A percentile compares a stretch with the other conserved stretches of the same genome.
Evolutionary conservation across 2,797 vertebrate genomes (phyloP).

Genomic region (Avahi laniger): DNA sequence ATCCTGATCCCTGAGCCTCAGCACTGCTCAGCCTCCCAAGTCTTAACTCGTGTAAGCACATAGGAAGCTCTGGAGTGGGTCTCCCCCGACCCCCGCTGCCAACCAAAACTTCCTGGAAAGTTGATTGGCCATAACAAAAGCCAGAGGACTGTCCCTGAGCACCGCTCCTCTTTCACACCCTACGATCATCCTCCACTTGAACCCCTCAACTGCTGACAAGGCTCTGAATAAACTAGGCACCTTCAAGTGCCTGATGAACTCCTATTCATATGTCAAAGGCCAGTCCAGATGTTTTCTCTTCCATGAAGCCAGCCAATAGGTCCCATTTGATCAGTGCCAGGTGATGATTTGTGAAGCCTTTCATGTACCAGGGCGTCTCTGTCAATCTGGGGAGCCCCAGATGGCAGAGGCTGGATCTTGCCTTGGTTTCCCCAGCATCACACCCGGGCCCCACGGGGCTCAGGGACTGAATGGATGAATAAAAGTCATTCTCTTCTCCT

Average conservation of each 20-base stretch:
- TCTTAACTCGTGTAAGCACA: neutral
- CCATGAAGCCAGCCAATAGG: neutral
- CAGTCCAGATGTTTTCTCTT: neutral
- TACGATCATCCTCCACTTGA: neutral
- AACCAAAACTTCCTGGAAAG: neutral
- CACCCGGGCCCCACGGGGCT: neutral
- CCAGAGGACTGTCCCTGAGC: neutral
- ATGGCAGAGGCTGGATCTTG: neutral
- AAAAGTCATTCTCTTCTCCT: neutral
- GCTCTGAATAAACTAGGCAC: neutral
- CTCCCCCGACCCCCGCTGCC: neutral
- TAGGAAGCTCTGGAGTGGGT: neutral
- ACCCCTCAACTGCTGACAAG: neutral
- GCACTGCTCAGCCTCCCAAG: neutral
- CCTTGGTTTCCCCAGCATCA: neutral
- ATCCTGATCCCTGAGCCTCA: neutral
- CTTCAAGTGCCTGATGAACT: neutral
- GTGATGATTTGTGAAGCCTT: neutral
- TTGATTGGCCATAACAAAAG: neutral
- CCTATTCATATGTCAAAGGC: conserved; percentile 26
- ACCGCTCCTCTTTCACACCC: neutral
- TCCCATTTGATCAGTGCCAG: neutral
- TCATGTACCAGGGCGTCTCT: neutral
- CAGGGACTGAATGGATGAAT: neutral
- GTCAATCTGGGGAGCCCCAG: neutral